phyloP scores from a whole-genome alignment of 2,888 invertebrate species.

The Habroteleia sp. region DNA sequence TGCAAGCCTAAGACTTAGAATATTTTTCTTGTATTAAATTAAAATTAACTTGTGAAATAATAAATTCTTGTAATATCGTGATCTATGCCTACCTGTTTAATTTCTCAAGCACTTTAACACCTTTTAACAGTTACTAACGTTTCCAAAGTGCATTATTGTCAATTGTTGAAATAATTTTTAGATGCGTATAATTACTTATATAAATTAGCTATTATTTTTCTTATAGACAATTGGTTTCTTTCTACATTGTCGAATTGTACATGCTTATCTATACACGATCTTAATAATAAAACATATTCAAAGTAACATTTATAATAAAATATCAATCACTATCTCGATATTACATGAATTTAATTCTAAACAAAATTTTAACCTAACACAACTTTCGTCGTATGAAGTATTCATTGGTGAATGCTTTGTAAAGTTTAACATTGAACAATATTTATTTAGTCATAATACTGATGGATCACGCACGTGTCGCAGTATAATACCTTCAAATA shows the following conservation, averaged over 20 bases:
- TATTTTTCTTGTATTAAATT: too few species aligned
- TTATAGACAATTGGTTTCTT: too few species aligned
- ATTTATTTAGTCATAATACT: conserved; percentile 31
- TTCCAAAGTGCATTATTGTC: conserved; percentile 19
- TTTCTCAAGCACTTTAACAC: conserved; percentile 9
- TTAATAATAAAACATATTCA: too few species aligned
- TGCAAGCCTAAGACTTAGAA: too few species aligned
- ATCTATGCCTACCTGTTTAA: background rate
- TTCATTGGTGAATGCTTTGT: background rate
- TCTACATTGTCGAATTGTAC: too few species aligned
- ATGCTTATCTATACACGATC: too few species aligned
- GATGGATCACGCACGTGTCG: conserved; percentile 40
- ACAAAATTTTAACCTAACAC: conserved; percentile 1
- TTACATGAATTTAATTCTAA: conserved; percentile 31
- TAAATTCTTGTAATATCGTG: conserved; percentile 48
- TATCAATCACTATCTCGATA: conserved; percentile 7
- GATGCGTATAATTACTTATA: too few species aligned
- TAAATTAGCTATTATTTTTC: too few species aligned
- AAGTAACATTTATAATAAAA: conserved; percentile 1
- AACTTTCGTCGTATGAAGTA: background rate
- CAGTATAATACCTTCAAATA: conserved; percentile 10
- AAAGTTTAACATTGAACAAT: conserved; percentile 20
- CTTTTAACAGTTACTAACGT: conserved; percentile 13
- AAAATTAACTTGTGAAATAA: background rate
- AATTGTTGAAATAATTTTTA: too few species aligned